Evolutionary conservation across 1,140 invertebrate species (phyloP).

Genomic region (Solenopsis invicta): DNA sequence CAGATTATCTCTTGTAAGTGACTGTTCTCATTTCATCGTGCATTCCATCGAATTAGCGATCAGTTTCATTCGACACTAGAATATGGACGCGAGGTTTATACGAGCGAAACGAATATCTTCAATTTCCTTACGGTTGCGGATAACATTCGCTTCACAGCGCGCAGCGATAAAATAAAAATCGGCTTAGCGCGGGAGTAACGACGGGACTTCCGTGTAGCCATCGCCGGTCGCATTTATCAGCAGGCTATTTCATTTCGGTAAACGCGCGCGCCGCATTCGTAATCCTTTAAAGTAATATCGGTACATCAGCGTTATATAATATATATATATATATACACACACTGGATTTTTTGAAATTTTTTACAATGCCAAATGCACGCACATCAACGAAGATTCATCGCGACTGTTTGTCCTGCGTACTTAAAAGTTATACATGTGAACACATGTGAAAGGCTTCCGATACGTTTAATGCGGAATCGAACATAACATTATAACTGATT

Average conservation of each 20-base stretch:
- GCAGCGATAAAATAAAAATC: constrained; percentile 57
- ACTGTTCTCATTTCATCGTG: background rate
- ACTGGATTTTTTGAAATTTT: constrained; percentile 51
- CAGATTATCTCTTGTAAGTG: constrained; percentile 26
- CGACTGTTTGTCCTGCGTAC: background rate
- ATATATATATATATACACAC: no score
- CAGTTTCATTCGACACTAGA: background rate
- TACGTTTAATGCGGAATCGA: background rate
- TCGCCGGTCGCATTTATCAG: constrained; percentile 49
- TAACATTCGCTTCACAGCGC: constrained; percentile 47
- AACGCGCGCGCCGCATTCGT: constrained; percentile 46
- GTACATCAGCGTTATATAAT: constrained; percentile 20
- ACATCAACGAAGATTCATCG: constrained; percentile 17
- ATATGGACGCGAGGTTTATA: constrained; percentile 31
- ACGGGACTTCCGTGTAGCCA: constrained; percentile 37
- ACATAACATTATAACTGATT: no score
- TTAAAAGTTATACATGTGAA: background rate
- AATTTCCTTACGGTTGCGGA: constrained; percentile 42
- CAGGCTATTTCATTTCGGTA: constrained; percentile 53
- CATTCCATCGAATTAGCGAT: constrained; percentile 26
- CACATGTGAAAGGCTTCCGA: background rate
- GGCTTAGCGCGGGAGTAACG: constrained; percentile 52
- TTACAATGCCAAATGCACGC: constrained; percentile 35
- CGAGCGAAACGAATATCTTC: constrained; percentile 39
- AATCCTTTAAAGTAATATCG: constrained; percentile 60